phyloP scores from a whole-genome alignment of 2,113 vertebrate species.

The Jaculus jaculus region DNA sequence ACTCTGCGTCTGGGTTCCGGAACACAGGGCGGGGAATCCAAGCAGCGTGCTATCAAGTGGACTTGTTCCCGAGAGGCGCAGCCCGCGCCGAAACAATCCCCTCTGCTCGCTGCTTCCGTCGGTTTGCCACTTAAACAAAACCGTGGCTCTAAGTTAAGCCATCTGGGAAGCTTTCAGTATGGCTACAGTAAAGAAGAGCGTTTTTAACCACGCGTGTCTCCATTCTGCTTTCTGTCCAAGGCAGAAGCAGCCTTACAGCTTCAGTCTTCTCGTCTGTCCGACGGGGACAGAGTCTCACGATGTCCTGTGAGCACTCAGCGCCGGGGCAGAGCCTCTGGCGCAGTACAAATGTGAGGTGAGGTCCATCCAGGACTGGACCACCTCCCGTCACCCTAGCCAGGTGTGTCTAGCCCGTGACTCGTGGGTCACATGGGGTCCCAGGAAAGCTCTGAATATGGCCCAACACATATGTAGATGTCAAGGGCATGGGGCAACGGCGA shows the following conservation, averaged over 20 bases:
- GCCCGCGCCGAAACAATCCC: neutral
- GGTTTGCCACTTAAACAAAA: slow-evolving; percentile 43
- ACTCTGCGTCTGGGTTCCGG: neutral
- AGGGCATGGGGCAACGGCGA: no score
- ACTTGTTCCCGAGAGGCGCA: slow-evolving; percentile 41
- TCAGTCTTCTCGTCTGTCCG: neutral
- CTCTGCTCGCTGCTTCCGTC: slow-evolving; percentile 47
- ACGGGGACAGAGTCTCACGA: neutral
- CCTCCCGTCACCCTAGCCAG: neutral
- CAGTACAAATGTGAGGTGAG: neutral
- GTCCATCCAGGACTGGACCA: neutral
- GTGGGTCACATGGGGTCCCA: no score
- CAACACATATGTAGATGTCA: no score
- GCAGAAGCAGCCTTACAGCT: neutral
- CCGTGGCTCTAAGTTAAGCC: slow-evolving; percentile 10
- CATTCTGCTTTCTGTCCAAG: neutral
- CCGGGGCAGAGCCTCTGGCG: neutral
- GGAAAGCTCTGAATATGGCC: no score
- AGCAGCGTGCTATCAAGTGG: slow-evolving; percentile 24
- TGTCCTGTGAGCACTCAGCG: neutral
- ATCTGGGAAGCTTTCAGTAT: slow-evolving; percentile 36
- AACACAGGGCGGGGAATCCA: neutral
- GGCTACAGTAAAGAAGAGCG: neutral
- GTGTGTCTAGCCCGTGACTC: no score
- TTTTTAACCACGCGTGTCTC: neutral